These are phyloP conservation scores for Procambarus clarkii DNA, from an alignment of 1,140 invertebrate species.

Conservation along the genomic window DNA sequence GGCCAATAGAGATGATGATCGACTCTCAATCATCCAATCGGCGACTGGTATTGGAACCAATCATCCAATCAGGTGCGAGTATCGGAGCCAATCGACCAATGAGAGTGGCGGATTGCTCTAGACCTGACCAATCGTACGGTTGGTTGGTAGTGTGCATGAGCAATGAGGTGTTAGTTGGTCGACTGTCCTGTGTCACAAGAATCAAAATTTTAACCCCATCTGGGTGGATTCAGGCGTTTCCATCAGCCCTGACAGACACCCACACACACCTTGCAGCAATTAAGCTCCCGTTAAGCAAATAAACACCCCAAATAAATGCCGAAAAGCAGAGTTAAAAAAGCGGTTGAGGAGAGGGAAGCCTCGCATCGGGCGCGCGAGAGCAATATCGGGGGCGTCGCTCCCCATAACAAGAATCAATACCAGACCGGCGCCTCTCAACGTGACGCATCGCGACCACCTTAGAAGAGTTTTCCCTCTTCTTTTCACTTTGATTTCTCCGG, in stretches of 20 bases:
- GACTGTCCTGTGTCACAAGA: constrained; percentile 68
- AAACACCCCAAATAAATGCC: constrained; percentile 1
- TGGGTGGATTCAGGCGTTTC: not conserved
- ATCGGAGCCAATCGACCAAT: constrained; percentile 69
- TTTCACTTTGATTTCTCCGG: constrained; percentile 67
- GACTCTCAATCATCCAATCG: constrained; percentile 68
- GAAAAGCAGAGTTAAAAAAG: constrained; percentile 50
- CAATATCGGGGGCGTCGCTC: constrained; percentile 68
- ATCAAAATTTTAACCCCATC: constrained; percentile 54
- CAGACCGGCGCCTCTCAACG: constrained; percentile 67
- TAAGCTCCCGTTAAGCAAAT: not conserved
- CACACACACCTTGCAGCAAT: not conserved
- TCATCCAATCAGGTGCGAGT: constrained; percentile 64
- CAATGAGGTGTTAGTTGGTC: constrained; percentile 68
- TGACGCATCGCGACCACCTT: constrained; percentile 66
- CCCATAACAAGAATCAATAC: constrained; percentile 70
- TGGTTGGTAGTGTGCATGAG: constrained; percentile 67
- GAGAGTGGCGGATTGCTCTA: constrained; percentile 64
- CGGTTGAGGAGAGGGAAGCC: constrained; percentile 62
- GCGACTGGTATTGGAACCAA: constrained; percentile 66
- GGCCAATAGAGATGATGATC: constrained; percentile 62
- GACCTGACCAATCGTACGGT: constrained; percentile 68
- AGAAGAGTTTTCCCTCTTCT: constrained; percentile 66
- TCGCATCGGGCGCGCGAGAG: constrained; percentile 63
- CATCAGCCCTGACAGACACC: not conserved